These are phyloP conservation scores for Pholis gunnellus DNA, from an alignment of 2,113 vertebrate species.

Conservation along the genomic window DNA sequence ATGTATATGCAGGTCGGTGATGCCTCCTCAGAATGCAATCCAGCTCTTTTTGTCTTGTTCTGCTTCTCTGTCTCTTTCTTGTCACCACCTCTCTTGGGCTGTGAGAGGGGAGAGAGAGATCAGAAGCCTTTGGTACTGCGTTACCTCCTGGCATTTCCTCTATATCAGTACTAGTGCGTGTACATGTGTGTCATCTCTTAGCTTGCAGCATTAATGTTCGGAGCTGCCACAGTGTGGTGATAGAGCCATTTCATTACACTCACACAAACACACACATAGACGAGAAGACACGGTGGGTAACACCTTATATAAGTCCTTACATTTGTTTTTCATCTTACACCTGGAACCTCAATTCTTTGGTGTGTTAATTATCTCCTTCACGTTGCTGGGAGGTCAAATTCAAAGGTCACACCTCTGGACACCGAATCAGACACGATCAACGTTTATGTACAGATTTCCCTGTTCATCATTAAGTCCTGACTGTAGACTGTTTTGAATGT, in stretches of 20 bases:
- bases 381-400: neutral
- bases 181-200: conserved; percentile 31
- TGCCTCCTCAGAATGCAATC: conserved; percentile 1
- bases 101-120: neutral
- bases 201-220: conserved; percentile 27
- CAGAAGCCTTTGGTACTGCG: neutral
- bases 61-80: neutral
- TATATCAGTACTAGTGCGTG: neutral
- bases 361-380: conserved; percentile 8
- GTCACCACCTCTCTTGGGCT: neutral
- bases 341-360: neutral
- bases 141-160: conserved; percentile 1
- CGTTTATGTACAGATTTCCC: neutral
- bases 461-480: neutral
- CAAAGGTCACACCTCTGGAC: conserved; percentile 17
- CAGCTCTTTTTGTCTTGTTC: neutral
- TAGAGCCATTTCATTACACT: conserved; percentile 20
- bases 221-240: conserved; percentile 17
- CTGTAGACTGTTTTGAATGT: neutral
- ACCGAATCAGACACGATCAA: neutral
- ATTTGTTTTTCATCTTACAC: neutral
- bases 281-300: neutral
- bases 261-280: neutral
- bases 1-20: neutral
- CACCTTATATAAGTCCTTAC: neutral